These are phyloP conservation scores for Aselliscus stoliczkanus DNA, from an alignment of 2,797 vertebrate species.

Conservation along the genomic window DNA sequence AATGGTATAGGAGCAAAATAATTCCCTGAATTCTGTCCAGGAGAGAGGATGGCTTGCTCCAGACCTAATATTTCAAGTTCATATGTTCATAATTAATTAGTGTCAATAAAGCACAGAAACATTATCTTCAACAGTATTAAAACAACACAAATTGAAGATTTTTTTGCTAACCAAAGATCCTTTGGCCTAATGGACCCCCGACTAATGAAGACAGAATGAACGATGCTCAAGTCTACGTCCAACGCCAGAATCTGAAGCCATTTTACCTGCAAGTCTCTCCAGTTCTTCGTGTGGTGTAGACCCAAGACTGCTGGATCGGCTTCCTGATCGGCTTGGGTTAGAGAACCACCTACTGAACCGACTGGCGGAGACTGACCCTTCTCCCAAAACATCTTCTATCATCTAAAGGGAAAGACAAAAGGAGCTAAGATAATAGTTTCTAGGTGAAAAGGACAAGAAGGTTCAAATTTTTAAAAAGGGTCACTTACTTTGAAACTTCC, in stretches of 20 bases:
- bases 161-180: conserved; percentile 28
- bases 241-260: not conserved
- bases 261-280: conserved; percentile 94
- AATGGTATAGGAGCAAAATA: conserved; percentile 97
- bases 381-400: conserved; percentile 97
- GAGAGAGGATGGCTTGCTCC: conserved; percentile 88
- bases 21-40: conserved; percentile 89
- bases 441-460: conserved; percentile 33
- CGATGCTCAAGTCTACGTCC: not conserved
- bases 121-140: not conserved
- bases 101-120: conserved; percentile 5
- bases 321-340: conserved; percentile 93
- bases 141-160: conserved; percentile 23
- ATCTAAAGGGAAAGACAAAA: conserved; percentile 83
- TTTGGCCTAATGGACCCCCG: not conserved
- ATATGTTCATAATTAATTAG: conserved; percentile 9
- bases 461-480: conserved; percentile 24
- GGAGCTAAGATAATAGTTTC: conserved; percentile 39
- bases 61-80: conserved; percentile 84
- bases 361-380: conserved; percentile 92
- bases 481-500: conserved; percentile 77
- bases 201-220: not conserved
- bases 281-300: conserved; percentile 98
- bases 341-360: conserved; percentile 98
- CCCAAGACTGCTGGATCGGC: conserved; percentile 94